Base-by-base conservation (phyloP, 1,140 invertebrate species). In the Radopholus similis region DNA sequence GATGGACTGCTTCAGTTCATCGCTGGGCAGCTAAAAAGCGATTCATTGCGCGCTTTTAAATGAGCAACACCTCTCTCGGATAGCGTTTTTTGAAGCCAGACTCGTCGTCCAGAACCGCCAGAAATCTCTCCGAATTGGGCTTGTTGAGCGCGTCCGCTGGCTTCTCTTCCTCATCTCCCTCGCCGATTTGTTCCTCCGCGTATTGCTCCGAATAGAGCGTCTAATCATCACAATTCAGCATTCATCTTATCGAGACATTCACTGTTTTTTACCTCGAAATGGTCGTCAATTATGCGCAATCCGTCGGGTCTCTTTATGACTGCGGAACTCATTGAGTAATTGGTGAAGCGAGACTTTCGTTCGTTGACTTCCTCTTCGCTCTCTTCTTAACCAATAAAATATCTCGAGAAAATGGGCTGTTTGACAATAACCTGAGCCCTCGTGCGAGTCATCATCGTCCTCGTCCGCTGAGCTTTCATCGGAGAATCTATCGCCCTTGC, bases 291-390 rank as follows among this genome's bases (percentile, higher is more conserved):
- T 32, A 92, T 80, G 0, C 88, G 87, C 0, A 95, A 84, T 54
- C 90, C 89, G 62, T 92, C 87, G 84, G 93, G 95, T 71, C 93
- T 87, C 63, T 87, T 86, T 3, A 96, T 90, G 0, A 94, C 89
- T 76, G 91, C 93, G 49, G 91, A 94, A 0, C 90, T 90, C 88
- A 96, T 91, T 0, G 93, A 95, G 83, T 95, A 96, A 76, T 91
- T 89, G 0, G 93, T 95, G 83, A 95, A 95, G 18, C 89, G 84
- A 0, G 92, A 91, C 82, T 90, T 92, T 75, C 49, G 28, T 68
- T 62, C 55, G 40, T 74, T 55, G 18, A 69, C 37, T 34, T 76
- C 66, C 32, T 30, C 38, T 34, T 15, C 76, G 2, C 32, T 35
- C 15, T 32, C 47, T 6, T 21, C 35, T 58, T 13, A 58, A 58